Conservation (phyloP, 2,113 vertebrate genomes). For the Perca flavescens region DNA sequence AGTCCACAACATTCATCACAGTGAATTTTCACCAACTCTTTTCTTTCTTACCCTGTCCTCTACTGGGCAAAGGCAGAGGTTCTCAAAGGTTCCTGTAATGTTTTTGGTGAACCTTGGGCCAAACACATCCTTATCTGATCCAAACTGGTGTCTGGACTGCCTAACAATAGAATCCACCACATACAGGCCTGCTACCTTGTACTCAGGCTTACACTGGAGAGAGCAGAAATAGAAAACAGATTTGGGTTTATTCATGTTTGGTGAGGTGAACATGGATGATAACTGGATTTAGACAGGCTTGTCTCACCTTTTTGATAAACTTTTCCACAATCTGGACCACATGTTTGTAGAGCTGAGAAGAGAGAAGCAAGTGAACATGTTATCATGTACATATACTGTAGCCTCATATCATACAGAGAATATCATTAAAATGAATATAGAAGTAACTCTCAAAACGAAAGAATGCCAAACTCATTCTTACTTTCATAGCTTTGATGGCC, state of each 20-base stretch:
- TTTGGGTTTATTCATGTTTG: not conserved
- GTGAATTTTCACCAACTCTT: not conserved
- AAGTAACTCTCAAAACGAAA: not conserved
- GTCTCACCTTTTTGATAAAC: constrained; percentile 97
- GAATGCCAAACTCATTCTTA: constrained; percentile 73
- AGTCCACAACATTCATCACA: not conserved
- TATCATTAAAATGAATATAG: rapidly evolving
- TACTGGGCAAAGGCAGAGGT: constrained; percentile 96
- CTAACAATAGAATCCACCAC: constrained; percentile 99
- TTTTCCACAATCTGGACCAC: constrained; percentile 99
- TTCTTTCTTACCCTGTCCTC: constrained; percentile 92
- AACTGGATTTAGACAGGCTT: not conserved
- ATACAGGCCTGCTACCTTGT: constrained; percentile 96
- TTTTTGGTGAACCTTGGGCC: constrained; percentile 99
- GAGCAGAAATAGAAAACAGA: not conserved
- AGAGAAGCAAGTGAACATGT: constrained; percentile 9
- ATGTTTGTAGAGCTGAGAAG: constrained; percentile 95
- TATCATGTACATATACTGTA: not conserved
- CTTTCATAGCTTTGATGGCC: constrained; percentile 99
- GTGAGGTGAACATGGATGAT: not conserved
- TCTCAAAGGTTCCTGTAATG: constrained; percentile 97
- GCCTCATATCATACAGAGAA: not conserved
- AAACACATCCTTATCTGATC: constrained; percentile 97
- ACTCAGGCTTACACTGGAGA: constrained; percentile 95
- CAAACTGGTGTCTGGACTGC: constrained; percentile 98